A percentile compares a stretch with the other conserved stretches of the same genome.
These are phyloP conservation scores for Hyalella azteca DNA, from an alignment of 2,888 invertebrate genomes.

Conservation along the genomic window DNA sequence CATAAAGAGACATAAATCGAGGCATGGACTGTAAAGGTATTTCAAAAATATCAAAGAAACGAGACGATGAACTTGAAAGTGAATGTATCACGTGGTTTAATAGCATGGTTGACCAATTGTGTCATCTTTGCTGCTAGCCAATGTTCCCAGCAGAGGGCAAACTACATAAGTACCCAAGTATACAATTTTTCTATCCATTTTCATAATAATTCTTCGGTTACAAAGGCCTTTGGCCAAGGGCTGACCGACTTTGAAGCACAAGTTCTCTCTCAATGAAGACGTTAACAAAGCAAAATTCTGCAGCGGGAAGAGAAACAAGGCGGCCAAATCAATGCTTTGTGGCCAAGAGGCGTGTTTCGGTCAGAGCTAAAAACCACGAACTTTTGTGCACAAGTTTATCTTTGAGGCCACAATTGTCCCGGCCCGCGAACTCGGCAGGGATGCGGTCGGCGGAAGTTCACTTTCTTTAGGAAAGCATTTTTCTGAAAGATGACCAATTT, in stretches of 20 bases:
- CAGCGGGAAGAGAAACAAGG: slow-evolving; percentile 9
- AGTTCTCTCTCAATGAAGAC: slow-evolving; percentile 6
- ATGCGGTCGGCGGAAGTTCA: neutral
- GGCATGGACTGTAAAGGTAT: neutral
- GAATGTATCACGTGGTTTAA: too few relatives aligned
- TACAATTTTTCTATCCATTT: neutral
- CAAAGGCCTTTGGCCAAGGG: neutral
- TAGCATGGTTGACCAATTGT: too few relatives aligned
- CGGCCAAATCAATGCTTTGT: slow-evolving; percentile 5
- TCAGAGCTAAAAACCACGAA: neutral
- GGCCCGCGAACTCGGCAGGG: neutral
- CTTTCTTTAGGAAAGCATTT: too few relatives aligned
- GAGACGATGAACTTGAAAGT: too few relatives aligned
- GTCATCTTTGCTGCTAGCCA: too few relatives aligned
- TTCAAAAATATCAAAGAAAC: too few relatives aligned
- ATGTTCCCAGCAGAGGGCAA: neutral
- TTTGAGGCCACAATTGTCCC: neutral
- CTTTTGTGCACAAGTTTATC: neutral
- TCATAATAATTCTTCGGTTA: neutral
- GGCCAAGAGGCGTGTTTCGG: slow-evolving; percentile 14
- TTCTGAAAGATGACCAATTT: neutral
- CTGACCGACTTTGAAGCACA: neutral
- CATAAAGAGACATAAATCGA: neutral
- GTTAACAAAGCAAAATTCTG: slow-evolving; percentile 21
- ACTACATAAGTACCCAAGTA: neutral